Evolutionary conservation across 1,140 invertebrate genomes (phyloP).

Genomic region (Melitaea cinxia): DNA sequence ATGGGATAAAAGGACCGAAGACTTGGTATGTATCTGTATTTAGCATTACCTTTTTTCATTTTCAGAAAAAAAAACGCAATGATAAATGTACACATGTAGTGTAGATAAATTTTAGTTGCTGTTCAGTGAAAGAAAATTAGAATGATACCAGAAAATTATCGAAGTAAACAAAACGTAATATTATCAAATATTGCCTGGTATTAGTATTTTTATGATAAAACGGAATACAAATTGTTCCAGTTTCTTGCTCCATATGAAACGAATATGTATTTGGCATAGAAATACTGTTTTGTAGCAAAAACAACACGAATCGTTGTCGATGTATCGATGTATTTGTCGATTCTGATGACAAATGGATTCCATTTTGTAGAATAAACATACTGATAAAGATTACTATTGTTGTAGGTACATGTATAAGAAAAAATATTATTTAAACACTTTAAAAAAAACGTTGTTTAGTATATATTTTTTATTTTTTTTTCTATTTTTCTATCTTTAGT

Average conservation of each 20-base stretch:
- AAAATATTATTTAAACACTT: not conserved
- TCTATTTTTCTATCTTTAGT: too few species aligned
- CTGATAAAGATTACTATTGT: conserved; percentile 9
- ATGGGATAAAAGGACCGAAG: too few species aligned
- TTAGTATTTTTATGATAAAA: not conserved
- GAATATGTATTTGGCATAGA: conserved; percentile 23
- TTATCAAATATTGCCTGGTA: not conserved
- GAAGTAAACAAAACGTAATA: too few species aligned
- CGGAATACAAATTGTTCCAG: conserved; percentile 1
- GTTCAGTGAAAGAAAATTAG: too few species aligned
- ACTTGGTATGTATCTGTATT: too few species aligned
- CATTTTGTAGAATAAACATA: not conserved
- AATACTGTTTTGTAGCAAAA: conserved; percentile 2
- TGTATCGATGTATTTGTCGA: conserved; percentile 15
- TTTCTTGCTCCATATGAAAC: conserved; percentile 13
- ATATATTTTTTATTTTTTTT: too few species aligned
- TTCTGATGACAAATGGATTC: conserved; percentile 20
- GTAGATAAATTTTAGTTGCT: too few species aligned
- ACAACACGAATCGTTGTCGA: conserved; percentile 12
- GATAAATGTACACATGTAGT: too few species aligned
- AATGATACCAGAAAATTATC: too few species aligned
- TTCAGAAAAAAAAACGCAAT: too few species aligned
- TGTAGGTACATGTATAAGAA: not conserved
- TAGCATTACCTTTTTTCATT: too few species aligned
- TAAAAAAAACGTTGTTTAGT: not conserved